Conservation (phyloP, 2,113 vertebrate species). For the Lagopus muta region DNA sequence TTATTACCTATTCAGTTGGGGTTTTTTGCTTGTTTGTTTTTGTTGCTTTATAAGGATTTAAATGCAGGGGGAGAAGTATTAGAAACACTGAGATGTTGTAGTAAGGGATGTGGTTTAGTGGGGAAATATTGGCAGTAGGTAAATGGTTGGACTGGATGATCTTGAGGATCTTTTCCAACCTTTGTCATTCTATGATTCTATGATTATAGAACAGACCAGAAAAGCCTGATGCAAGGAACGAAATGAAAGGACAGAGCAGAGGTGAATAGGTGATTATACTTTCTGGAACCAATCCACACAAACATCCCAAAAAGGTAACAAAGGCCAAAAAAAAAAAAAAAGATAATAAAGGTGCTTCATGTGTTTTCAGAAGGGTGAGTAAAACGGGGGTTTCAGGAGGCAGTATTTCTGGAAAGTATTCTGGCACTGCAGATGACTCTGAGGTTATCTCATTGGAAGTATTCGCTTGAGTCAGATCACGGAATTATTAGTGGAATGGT, state of each 20-base stretch:
- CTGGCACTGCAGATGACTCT: neutral
- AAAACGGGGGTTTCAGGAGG: conserved; percentile 10
- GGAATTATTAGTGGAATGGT: conserved; percentile 2
- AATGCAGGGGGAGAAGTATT: neutral
- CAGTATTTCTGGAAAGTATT: conserved; percentile 17
- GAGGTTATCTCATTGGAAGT: neutral
- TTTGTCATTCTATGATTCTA: too few species aligned
- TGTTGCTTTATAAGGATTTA: neutral
- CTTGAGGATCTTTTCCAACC: too few species aligned
- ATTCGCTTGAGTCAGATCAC: neutral
- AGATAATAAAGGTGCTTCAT: neutral
- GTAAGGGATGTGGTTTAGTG: too few species aligned
- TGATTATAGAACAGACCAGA: neutral
- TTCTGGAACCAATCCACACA: neutral
- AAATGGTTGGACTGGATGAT: too few species aligned
- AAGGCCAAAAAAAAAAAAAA: neutral
- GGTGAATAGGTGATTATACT: neutral
- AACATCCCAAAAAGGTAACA: neutral
- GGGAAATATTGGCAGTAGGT: too few species aligned
- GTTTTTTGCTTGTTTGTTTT: too few species aligned
- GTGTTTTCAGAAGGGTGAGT: neutral
- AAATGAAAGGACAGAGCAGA: neutral
- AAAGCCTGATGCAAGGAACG: neutral
- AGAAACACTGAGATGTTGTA: too few species aligned
- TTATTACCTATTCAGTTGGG: too few species aligned